Evolutionary conservation across 2,113 vertebrate species (phyloP).

Genomic region (Solea solea): DNA sequence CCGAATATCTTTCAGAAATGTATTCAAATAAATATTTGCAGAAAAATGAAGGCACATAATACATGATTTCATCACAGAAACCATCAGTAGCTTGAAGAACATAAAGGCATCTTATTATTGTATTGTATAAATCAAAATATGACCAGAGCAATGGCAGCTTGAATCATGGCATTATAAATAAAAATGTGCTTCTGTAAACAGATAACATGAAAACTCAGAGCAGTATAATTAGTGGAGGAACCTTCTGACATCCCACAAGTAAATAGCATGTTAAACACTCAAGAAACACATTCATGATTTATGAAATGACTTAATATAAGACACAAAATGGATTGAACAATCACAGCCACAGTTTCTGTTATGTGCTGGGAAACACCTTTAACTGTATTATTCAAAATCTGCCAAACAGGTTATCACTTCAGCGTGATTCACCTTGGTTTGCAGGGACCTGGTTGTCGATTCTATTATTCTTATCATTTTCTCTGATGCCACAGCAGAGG

Average conservation of each 20-base stretch:
- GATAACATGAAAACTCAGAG: conserved; percentile 25
- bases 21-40: too few species aligned
- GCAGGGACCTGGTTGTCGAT: conserved; percentile 35
- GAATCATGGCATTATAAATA: conserved; percentile 9
- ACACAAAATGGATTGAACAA: conserved; percentile 12
- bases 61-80: too few species aligned
- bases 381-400: conserved; percentile 7
- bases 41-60: too few species aligned
- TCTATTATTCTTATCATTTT: conserved; percentile 42
- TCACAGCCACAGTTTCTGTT: not conserved
- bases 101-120: too few species aligned
- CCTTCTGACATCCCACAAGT: conserved; percentile 24
- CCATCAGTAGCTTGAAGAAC: too few species aligned
- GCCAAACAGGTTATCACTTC: conserved; percentile 42
- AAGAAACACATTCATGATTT: too few species aligned
- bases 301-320: conserved; percentile 17
- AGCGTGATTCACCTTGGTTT: conserved; percentile 41
- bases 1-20: too few species aligned
- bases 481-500: conserved; percentile 49
- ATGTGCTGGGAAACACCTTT: not conserved
- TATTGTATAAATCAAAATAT: too few species aligned
- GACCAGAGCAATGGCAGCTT: not conserved
- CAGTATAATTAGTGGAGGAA: not conserved
- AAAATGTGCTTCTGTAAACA: conserved; percentile 28
- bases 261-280: conserved; percentile 1